These are phyloP conservation scores for Lucilia sericata DNA, from an alignment of 1,140 invertebrate species.

Conservation along the genomic window DNA sequence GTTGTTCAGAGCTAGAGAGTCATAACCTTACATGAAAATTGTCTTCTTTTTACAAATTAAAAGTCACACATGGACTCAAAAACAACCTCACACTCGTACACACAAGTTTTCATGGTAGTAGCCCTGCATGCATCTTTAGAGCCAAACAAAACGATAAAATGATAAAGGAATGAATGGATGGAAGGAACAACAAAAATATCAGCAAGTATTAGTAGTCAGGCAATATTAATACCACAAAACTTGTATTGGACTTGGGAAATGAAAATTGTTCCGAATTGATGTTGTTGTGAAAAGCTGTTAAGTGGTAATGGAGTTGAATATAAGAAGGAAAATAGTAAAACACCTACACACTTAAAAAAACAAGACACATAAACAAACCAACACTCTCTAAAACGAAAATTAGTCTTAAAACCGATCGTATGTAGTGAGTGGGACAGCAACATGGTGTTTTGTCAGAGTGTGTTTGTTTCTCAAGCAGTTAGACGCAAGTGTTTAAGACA, in stretches of 20 bases:
- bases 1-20: neutral
- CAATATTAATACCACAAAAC: neutral
- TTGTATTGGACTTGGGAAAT: neutral
- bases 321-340: neutral
- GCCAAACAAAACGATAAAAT: neutral
- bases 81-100: neutral
- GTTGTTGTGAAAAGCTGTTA: neutral
- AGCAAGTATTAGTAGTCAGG: neutral
- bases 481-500: neutral
- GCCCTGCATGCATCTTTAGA: neutral
- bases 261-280: neutral
- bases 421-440: neutral
- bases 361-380: neutral
- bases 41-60: neutral
- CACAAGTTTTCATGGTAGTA: neutral
- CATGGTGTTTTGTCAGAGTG: neutral
- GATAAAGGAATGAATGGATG: neutral
- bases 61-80: neutral
- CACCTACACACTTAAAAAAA: neutral
- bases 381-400: neutral
- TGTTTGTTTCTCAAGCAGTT: neutral
- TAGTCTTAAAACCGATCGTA: neutral
- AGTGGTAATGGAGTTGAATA: neutral
- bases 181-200: neutral
- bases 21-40: neutral